A percentile compares a stretch with the other conserved stretches of the same genome.
Conservation (phyloP, 2,113 vertebrate genomes). For the Chloropsis cyanopogon region DNA sequence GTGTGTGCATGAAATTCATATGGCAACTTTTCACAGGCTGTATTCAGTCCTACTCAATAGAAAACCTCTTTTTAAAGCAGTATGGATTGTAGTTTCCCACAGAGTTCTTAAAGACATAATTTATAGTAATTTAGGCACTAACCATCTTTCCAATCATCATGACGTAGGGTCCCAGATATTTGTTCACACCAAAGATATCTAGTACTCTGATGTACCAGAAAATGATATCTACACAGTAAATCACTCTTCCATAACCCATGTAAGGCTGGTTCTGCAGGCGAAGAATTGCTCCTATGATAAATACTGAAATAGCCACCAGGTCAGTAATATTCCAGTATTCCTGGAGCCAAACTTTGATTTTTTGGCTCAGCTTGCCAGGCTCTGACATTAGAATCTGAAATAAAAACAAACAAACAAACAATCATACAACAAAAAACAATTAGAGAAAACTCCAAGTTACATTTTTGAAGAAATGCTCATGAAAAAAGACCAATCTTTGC, state of each 20-base stretch:
- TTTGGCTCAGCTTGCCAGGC: slow-evolving; percentile 95
- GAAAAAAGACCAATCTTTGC: not conserved
- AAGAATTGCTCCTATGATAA: slow-evolving; percentile 87
- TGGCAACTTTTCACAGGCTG: not conserved
- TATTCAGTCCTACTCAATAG: not conserved
- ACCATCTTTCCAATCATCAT: slow-evolving; percentile 99
- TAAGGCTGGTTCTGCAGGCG: slow-evolving; percentile 92
- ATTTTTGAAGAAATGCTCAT: not conserved
- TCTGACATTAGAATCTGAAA: slow-evolving; percentile 97
- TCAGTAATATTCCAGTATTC: slow-evolving; percentile 99
- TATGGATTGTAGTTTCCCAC: not conserved
- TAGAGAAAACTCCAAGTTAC: not conserved
- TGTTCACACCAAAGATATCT: slow-evolving; percentile 99
- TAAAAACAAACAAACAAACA: not conserved
- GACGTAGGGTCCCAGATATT: slow-evolving; percentile 96
- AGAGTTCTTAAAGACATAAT: not conserved
- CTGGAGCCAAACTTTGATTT: slow-evolving; percentile 96
- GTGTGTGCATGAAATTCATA: not conserved
- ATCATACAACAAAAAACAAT: not conserved
- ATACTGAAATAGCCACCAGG: slow-evolving; percentile 87
- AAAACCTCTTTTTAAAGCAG: not conserved
- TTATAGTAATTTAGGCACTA: slow-evolving; percentile 32
- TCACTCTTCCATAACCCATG: slow-evolving; percentile 94
- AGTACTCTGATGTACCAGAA: slow-evolving; percentile 99
- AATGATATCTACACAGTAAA: slow-evolving; percentile 98